Conservation (phyloP, 2,113 vertebrate genomes). For the Antigone vipio region DNA sequence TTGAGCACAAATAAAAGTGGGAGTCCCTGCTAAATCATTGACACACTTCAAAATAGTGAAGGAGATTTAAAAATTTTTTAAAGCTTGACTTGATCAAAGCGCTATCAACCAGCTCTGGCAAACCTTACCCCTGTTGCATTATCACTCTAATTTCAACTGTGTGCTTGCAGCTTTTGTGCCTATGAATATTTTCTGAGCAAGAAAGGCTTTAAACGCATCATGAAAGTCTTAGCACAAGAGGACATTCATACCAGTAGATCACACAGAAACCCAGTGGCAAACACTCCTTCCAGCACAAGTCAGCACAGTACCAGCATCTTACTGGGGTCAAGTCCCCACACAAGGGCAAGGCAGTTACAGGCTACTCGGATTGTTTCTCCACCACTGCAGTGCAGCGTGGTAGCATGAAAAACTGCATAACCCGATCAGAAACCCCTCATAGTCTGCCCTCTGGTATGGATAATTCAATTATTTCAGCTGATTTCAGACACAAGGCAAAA, state of each 20-base stretch:
- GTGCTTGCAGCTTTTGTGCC: background rate
- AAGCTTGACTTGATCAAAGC: background rate
- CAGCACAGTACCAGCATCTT: background rate
- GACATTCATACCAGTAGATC: background rate
- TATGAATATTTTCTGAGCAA: background rate
- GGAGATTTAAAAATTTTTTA: background rate
- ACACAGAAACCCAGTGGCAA: background rate
- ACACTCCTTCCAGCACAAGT: background rate
- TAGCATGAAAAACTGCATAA: background rate
- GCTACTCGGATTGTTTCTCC: background rate
- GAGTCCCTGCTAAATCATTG: background rate
- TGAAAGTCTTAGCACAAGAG: background rate
- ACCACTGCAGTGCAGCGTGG: accelerated
- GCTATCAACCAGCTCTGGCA: background rate
- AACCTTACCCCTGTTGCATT: background rate
- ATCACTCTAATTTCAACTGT: background rate
- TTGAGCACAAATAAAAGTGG: background rate
- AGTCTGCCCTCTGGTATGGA: background rate
- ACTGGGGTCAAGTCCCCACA: accelerated
- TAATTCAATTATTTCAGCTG: background rate
- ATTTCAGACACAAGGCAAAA: background rate
- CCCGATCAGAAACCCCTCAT: background rate
- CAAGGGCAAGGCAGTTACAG: background rate
- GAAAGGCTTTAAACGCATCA: background rate
- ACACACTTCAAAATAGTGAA: background rate